phyloP scores from a whole-genome alignment of 2,797 vertebrate genomes.

The Denticeps clupeoides region DNA sequence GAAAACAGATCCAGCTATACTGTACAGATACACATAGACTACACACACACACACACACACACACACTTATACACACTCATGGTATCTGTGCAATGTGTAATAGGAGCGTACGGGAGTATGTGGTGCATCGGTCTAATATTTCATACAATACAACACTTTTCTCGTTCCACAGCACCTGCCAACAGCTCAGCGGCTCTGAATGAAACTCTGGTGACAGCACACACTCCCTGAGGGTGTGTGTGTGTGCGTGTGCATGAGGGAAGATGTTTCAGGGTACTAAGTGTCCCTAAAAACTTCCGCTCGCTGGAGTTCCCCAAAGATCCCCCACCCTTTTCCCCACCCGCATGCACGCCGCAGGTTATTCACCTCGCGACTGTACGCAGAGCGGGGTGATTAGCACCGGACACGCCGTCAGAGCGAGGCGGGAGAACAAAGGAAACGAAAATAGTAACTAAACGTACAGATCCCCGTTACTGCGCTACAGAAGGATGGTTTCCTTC shows the following conservation, averaged over 20 bases:
- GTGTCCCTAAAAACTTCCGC: too few species aligned
- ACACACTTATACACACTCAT: neutral
- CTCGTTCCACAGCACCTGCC: slow-evolving; percentile 12
- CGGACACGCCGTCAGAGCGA: too few species aligned
- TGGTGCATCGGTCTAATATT: slow-evolving; percentile 12
- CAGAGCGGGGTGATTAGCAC: too few species aligned
- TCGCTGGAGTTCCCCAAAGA: too few species aligned
- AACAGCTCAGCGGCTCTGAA: slow-evolving; percentile 11
- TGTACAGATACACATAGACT: neutral
- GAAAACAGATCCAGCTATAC: neutral
- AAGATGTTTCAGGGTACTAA: too few species aligned
- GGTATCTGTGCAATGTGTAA: slow-evolving; percentile 17
- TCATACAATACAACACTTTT: slow-evolving; percentile 11
- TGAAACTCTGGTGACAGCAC: slow-evolving; percentile 1
- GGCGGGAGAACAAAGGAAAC: too few species aligned
- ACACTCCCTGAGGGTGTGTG: neutral
- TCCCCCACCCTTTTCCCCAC: too few species aligned
- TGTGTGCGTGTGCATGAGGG: too few species aligned
- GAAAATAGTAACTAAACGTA: too few species aligned
- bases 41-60: slow-evolving; percentile 1
- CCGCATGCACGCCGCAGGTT: too few species aligned
- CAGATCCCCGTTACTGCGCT: neutral
- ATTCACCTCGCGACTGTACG: too few species aligned
- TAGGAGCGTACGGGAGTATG: slow-evolving; percentile 1
- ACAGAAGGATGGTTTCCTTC: neutral